Conservation (phyloP, 2,888 invertebrate genomes). For the Chelonus formosanus region DNA sequence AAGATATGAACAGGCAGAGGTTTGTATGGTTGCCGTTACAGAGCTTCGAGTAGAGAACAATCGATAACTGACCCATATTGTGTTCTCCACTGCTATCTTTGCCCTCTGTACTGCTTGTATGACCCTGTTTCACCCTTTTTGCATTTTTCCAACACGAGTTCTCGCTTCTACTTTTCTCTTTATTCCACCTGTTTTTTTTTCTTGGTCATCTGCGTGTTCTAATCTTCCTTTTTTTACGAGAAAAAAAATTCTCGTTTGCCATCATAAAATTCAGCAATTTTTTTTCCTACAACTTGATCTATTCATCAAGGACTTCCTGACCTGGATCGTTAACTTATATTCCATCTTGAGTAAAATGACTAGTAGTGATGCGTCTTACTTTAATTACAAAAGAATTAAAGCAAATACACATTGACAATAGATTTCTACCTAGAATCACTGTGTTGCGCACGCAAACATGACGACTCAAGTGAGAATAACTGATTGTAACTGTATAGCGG, state of each 20-base stretch:
- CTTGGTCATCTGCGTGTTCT: neutral
- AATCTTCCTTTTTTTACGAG: neutral
- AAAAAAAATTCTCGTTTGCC: neutral
- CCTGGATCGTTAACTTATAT: constrained; percentile 6
- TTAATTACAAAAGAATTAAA: neutral
- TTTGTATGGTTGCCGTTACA: constrained; percentile 57
- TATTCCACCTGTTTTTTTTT: constrained; percentile 14
- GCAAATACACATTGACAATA: constrained; percentile 1
- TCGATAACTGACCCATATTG: constrained; percentile 63
- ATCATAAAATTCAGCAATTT: constrained; percentile 7
- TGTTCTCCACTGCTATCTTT: constrained; percentile 37
- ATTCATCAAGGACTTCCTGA: constrained; percentile 9
- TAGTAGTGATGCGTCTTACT: neutral
- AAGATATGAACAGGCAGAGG: constrained; percentile 51
- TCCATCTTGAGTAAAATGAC: constrained; percentile 3
- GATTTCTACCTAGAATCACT: constrained; percentile 2
- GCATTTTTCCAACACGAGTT: constrained; percentile 1
- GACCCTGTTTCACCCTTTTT: neutral
- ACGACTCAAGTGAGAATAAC: constrained; percentile 3
- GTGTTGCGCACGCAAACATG: constrained; percentile 7
- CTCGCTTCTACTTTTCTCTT: neutral
- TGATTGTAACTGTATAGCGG: constrained; percentile 35
- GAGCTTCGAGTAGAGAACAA: constrained; percentile 52
- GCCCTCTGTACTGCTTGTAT: constrained; percentile 25
- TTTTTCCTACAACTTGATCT: neutral